A percentile compares a stretch with the other conserved stretches of the same genome.
These are phyloP conservation scores for Conus ventricosus DNA, from an alignment of 1,140 invertebrate genomes.

Conservation along the genomic window DNA sequence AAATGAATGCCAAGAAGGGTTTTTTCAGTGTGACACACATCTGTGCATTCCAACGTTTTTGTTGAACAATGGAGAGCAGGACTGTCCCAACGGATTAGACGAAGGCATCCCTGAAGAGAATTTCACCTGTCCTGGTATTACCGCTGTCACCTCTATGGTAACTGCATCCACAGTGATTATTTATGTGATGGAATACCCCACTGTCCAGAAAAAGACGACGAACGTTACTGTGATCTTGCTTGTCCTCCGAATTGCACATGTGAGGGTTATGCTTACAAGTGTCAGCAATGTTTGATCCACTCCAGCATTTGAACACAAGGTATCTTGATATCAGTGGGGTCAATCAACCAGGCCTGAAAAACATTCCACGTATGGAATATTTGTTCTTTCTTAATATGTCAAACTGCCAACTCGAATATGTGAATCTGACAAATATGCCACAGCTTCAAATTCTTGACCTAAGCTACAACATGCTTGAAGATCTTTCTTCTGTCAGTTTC, in stretches of 20 bases:
- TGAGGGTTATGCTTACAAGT: constrained; percentile 33
- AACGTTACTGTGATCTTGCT: constrained; percentile 31
- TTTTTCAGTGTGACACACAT: constrained; percentile 23
- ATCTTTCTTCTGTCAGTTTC: constrained; percentile 25
- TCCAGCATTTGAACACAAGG: constrained; percentile 2
- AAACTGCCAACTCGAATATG: background rate
- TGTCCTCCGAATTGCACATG: constrained; percentile 40
- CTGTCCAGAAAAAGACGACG: constrained; percentile 42
- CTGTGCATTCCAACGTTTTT: constrained; percentile 38
- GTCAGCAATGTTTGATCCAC: constrained; percentile 11
- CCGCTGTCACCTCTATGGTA: constrained; percentile 24
- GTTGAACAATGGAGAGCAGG: constrained; percentile 36
- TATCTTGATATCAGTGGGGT: constrained; percentile 27
- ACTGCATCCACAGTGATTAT: constrained; percentile 32
- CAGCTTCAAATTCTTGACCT: constrained; percentile 30
- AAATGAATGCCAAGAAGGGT: background rate
- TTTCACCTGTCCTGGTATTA: constrained; percentile 26
- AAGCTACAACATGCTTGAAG: constrained; percentile 27
- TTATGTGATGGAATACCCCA: constrained; percentile 37
- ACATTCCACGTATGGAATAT: background rate
- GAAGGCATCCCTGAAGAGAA: constrained; percentile 18
- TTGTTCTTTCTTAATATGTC: constrained; percentile 39
- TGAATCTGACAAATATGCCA: background rate
- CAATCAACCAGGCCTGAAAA: background rate
- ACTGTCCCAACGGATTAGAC: constrained; percentile 39